Evolutionary conservation across 53 echinoderm and acorn worm genomes (phyloP), one percentile per base, ranked within the genome.

Genomic region (Patiria pectinifera): DNA sequence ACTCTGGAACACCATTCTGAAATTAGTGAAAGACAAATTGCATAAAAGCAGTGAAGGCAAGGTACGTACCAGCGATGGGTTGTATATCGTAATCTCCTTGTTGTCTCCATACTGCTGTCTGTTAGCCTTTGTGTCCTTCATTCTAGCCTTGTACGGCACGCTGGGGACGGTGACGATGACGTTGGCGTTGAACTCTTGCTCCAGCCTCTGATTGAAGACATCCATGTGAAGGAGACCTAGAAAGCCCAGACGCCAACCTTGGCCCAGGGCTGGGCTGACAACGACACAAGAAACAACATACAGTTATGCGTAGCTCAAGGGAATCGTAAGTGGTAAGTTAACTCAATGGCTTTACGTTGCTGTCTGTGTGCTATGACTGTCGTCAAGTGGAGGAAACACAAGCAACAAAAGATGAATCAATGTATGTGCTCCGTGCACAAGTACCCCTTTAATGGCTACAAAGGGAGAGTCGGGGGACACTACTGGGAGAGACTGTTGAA

Each of bases 181-280:
- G 74, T 95, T 96, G 21, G 98, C 96, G 45, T 98, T 94, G 92
- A 93, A 94, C 49, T 98, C 98, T 83, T 98, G 98, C 77, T 98
- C 98, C 89, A 98, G 92, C 72, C 98, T 85, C 93, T 98, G 98
- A 74, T 96, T 98, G 93, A 98, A 98, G 15, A 98, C 98, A 45
- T 98, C 98, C 95, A 98, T 94, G 83, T 98, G 98, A 1, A 98
- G 92, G 2, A 98, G 87, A 71, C 98, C 98, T 15, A 98, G 91
- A 88, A 98, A 98, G 2, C 98, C 98, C 11, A 98, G 89, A 24
- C 98, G 91, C 96, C 96, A 98, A 2, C 98, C 98, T 87, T 96
- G 98, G 59, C 98, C 98, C 79, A 98, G 60, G 12, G 96, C 96
- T 71, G 96, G 97, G 89, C 97, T 96, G 83, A 24, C 75, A 86